Evolutionary conservation across 2,888 invertebrate species (phyloP).

Genomic region (Heliconius hortense): DNA sequence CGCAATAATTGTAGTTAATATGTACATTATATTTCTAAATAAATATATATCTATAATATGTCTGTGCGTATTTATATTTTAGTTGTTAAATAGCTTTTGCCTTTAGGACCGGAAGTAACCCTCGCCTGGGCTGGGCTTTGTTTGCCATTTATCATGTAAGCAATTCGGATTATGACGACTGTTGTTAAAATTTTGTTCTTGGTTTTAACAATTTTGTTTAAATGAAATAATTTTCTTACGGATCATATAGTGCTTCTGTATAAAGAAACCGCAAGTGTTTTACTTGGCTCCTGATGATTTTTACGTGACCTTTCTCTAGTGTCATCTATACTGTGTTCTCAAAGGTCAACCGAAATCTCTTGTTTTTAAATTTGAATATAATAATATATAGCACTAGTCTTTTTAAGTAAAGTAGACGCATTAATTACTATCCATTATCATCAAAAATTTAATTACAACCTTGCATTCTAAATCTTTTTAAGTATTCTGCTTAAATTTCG

Average conservation of each 20-base stretch:
- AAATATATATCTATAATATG: background rate
- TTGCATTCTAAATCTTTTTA: background rate
- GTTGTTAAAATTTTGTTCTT: background rate
- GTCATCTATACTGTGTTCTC: too few relatives aligned
- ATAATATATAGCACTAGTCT: background rate
- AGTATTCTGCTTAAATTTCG: background rate
- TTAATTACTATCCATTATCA: background rate
- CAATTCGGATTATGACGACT: constrained; percentile 1
- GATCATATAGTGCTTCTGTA: too few relatives aligned
- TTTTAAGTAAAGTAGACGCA: background rate
- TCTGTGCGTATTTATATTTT: background rate
- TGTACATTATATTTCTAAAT: background rate
- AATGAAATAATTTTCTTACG: background rate
- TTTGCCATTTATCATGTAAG: constrained; percentile 10
- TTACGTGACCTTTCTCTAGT: too few relatives aligned
- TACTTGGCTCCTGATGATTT: too few relatives aligned
- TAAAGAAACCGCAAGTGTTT: too few relatives aligned
- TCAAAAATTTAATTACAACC: background rate
- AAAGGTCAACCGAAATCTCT: too few relatives aligned
- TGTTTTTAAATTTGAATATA: too few relatives aligned
- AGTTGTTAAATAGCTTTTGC: constrained; percentile 5
- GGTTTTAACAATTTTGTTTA: background rate
- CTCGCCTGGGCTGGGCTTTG: constrained; percentile 9
- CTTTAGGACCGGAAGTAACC: constrained; percentile 11
- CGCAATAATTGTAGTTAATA: background rate